These are phyloP conservation scores for Megaceryle torquata DNA, from an alignment of 2,113 vertebrate species.

Conservation along the genomic window DNA sequence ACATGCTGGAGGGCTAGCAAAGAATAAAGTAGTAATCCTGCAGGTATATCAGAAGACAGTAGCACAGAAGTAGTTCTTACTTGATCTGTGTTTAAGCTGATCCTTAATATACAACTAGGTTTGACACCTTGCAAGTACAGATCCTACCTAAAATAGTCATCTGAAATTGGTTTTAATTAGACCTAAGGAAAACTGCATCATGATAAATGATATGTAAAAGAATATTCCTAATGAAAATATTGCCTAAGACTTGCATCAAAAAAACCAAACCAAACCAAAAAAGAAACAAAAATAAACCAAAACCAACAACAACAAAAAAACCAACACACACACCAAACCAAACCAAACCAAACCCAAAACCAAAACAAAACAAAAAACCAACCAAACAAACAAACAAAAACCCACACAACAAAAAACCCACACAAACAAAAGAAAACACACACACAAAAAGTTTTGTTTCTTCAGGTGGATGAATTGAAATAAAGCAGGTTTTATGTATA, in stretches of 20 bases:
- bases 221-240: neutral
- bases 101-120: neutral
- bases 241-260: neutral
- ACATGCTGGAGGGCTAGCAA: neutral
- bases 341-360: too few relatives aligned
- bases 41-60: neutral
- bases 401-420: too few relatives aligned
- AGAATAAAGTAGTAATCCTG: neutral
- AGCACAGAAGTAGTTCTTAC: neutral
- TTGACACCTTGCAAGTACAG: neutral
- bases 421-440: too few relatives aligned
- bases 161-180: neutral
- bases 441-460: neutral
- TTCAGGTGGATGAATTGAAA: neutral
- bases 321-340: neutral
- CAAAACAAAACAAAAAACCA: too few relatives aligned
- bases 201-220: neutral
- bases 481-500: neutral
- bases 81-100: neutral
- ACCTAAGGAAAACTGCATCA: neutral
- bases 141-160: neutral
- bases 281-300: neutral
- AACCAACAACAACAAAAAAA: too few relatives aligned
- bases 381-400: neutral
- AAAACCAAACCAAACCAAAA: too few relatives aligned